These are phyloP conservation scores for Phasianus colchicus DNA, from an alignment of 2,113 vertebrate genomes.

Conservation along the genomic window DNA sequence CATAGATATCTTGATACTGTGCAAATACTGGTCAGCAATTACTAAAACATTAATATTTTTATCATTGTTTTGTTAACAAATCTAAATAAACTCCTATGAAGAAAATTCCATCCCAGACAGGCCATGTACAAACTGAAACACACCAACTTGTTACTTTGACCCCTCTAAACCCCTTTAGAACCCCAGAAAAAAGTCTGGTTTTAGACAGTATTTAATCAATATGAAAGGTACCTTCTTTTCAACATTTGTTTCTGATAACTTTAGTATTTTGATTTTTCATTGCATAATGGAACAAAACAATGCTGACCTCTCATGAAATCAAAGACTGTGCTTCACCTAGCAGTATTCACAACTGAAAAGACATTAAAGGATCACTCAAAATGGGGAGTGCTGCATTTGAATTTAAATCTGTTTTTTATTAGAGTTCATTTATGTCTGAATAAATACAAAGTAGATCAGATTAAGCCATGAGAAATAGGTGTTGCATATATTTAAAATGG, in stretches of 20 bases:
- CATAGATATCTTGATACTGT: not conserved
- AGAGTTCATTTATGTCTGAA: not conserved
- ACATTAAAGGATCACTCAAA: constrained; percentile 6
- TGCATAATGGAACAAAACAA: constrained; percentile 13
- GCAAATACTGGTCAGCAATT: not conserved
- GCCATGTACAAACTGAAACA: not conserved
- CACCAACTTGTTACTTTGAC: not conserved
- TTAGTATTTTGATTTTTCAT: not conserved
- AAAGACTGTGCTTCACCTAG: not conserved
- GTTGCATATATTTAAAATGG: not conserved
- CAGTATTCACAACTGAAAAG: not conserved
- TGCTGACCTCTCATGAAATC: constrained; percentile 17
- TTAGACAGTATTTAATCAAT: not conserved
- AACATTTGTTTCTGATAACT: not conserved
- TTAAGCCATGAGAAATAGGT: not conserved
- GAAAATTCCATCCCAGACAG: not conserved
- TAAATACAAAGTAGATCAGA: constrained; percentile 3
- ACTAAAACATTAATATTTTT: not conserved
- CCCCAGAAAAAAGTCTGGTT: not conserved
- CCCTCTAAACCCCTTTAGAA: not conserved
- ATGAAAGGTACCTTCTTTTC: not conserved
- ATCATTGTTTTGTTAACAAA: not conserved
- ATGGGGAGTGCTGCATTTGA: not conserved
- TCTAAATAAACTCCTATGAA: not conserved
- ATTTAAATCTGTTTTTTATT: constrained; percentile 3